Conservation (phyloP, 2,888 invertebrate species). For the Ptilodon capucinus region DNA sequence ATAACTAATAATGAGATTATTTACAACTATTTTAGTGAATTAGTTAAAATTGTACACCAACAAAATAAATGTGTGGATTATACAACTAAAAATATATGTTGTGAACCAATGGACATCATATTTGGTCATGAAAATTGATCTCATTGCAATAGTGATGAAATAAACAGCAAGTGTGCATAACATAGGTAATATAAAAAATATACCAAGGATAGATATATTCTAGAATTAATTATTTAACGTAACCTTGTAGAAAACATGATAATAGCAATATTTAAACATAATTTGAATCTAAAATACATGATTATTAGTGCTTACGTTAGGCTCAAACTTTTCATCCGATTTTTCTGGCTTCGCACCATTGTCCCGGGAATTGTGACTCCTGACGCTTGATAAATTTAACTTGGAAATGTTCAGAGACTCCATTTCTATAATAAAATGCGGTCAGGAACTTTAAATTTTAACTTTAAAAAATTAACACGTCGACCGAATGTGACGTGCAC, state of each 20-base stretch:
- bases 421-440: constrained; percentile 51
- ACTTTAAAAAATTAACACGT: constrained; percentile 67
- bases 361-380: constrained; percentile 54
- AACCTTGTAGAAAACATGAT: too few species aligned
- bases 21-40: not conserved
- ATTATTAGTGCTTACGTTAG: constrained; percentile 50
- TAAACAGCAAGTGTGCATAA: not conserved
- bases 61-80: too few species aligned
- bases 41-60: not conserved
- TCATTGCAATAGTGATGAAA: constrained; percentile 10
- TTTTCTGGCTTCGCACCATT: constrained; percentile 50
- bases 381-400: constrained; percentile 67
- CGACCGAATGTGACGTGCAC: constrained; percentile 70
- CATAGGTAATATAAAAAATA: not conserved
- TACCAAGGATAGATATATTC: too few species aligned
- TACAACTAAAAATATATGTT: too few species aligned
- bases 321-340: constrained; percentile 53
- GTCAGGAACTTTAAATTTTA: constrained; percentile 42
- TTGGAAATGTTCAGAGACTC: constrained; percentile 75
- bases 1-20: not conserved
- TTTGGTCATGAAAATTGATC: constrained; percentile 44
- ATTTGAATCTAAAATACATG: constrained; percentile 14
- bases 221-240: too few species aligned
- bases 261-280: not conserved
- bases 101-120: constrained; percentile 21